A percentile compares a stretch with the other conserved stretches of the same genome.
Evolutionary conservation across 2,797 vertebrate genomes (phyloP).

Genomic region (Typhlichthys eigenmanni): DNA sequence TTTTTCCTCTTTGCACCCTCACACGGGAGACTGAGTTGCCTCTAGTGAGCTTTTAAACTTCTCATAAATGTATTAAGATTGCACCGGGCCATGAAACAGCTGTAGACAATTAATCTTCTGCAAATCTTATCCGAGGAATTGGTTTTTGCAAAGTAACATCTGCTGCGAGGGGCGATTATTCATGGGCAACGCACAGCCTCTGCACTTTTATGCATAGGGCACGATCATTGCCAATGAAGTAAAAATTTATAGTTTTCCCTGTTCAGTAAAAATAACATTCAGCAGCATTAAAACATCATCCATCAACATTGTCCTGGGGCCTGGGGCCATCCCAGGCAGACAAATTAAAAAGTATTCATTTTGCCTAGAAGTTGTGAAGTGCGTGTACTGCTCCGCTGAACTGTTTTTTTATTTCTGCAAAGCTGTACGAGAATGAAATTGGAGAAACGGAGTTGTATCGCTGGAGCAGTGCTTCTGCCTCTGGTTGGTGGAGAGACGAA

Average conservation of each 20-base stretch:
- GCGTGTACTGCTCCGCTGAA: constrained; percentile 75
- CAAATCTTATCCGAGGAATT: constrained; percentile 97
- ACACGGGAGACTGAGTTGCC: constrained; percentile 87
- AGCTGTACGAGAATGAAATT: constrained; percentile 70
- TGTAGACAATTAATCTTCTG: constrained; percentile 99
- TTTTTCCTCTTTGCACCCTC: constrained; percentile 64
- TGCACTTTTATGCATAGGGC: constrained; percentile 90
- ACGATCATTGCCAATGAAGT: constrained; percentile 97
- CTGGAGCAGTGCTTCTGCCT: background rate
- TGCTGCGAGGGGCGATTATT: constrained; percentile 93
- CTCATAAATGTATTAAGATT: constrained; percentile 99
- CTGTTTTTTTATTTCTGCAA: constrained; percentile 54
- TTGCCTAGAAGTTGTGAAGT: constrained; percentile 86
- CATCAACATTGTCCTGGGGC: constrained; percentile 94
- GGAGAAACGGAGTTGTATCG: constrained; percentile 72
- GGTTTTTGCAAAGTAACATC: constrained; percentile 95
- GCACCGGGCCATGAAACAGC: constrained; percentile 99
- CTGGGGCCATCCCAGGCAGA: constrained; percentile 81
- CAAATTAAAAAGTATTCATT: constrained; percentile 98
- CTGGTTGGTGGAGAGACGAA: background rate
- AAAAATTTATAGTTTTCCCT: constrained; percentile 98
- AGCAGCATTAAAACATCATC: constrained; percentile 99
- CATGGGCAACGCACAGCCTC: constrained; percentile 85
- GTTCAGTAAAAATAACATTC: constrained; percentile 99
- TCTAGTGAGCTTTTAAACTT: constrained; percentile 97